Base-by-base conservation (phyloP, 2,797 vertebrate species). In the Diplodus sargus region DNA sequence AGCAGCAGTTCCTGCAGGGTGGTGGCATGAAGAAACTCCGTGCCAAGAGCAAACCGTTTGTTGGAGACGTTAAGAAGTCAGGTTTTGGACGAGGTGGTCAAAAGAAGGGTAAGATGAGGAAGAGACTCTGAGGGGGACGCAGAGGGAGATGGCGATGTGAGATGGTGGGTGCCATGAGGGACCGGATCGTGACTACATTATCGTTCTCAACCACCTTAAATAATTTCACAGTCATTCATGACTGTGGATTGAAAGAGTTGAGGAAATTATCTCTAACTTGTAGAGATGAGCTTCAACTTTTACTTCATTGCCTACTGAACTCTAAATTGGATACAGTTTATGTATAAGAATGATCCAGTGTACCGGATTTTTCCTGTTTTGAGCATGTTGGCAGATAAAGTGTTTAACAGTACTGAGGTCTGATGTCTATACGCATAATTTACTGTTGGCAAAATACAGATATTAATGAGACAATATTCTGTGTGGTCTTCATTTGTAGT, bases 1-100 rank as follows among this genome's bases (percentile, higher is more conserved):
- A 99, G 91, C 94, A 97, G 62, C 92, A 91, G 30, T 99, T 99
- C 93, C 91, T 99, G 83, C 98, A 99, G 90, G 88, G 94, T 0
- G 97, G 98, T 0, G 96, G 96, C 43, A 78, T 98, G 74, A 96
- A 96, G 89, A 97, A 96, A 39, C 82, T 96, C 3, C 96, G 93
- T 0, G 64, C 85, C 4, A 95, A 94, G 67, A 95, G 90, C 90
- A 94, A 92, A 57, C 94, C 93, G 86, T 95, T 90, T 0, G 81
- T 94, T 10, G 94, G 90, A 42, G 96, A 98, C 43, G 92, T 98
- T 52, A 96, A 92, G 90, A 96, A 89, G 69, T 96, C 95, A 0
- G 97, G 98, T 2, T 99, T 99, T 0, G 98, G 98, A 22, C 94
- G 97, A 0, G 90, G 62, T 0, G 78, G 76, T 0, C 68, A 88